Evolutionary conservation across 1,140 invertebrate genomes (phyloP).

Genomic region (Tetramorium alpestre): DNA sequence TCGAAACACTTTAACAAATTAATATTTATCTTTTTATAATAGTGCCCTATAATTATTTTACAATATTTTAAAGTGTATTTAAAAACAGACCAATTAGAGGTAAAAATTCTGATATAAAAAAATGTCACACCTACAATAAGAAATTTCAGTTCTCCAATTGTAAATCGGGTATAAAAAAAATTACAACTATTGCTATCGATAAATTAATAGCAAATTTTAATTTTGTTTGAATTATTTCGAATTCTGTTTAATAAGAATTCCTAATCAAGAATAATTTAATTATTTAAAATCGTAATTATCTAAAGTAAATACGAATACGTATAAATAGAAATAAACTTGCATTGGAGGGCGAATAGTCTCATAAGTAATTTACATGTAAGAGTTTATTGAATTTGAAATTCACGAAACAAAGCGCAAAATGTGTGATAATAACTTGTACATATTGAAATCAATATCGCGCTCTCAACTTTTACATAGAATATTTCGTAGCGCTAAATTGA

Average conservation of each 20-base stretch:
- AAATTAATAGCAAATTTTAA: too few relatives aligned
- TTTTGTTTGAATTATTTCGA: too few relatives aligned
- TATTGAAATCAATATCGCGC: not conserved
- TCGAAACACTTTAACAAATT: not conserved
- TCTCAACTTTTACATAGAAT: too few relatives aligned
- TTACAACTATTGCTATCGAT: not conserved
- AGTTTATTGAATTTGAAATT: too few relatives aligned
- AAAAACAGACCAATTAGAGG: not conserved
- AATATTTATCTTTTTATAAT: not conserved
- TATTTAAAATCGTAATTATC: not conserved
- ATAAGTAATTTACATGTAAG: too few relatives aligned
- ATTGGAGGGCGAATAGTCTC: too few relatives aligned
- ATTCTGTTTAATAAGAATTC: not conserved
- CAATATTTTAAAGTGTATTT: not conserved
- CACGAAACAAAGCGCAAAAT: not conserved
- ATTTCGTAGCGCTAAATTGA: too few relatives aligned
- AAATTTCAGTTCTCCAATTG: not conserved
- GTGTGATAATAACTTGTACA: not conserved
- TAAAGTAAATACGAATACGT: not conserved
- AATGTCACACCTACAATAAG: not conserved
- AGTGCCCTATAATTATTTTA: not conserved
- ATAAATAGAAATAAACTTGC: not conserved
- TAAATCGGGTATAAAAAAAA: not conserved
- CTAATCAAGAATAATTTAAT: not conserved
- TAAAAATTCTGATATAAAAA: not conserved